Evolutionary conservation across 2,888 invertebrate species (phyloP).

Genomic region (Tenthredo amoena): DNA sequence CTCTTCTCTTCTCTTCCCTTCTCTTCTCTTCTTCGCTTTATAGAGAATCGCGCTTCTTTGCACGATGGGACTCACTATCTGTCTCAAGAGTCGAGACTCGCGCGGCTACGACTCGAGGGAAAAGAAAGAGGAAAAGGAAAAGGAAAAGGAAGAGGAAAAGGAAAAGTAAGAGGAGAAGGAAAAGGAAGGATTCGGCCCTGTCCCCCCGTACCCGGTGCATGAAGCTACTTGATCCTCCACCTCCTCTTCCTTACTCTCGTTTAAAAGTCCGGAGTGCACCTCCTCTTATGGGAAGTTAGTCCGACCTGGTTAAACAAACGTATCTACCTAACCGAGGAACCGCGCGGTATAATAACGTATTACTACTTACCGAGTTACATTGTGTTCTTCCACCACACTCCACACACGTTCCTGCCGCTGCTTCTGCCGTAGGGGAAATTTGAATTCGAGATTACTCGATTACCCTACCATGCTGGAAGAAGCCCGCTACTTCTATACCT

Average conservation of each 20-base stretch:
- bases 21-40: neutral
- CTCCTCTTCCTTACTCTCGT: conserved; percentile 19
- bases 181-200: conserved; percentile 14
- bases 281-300: conserved; percentile 59
- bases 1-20: neutral
- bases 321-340: neutral
- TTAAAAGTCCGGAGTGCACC: conserved; percentile 51
- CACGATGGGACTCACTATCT: conserved; percentile 43
- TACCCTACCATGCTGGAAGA: neutral
- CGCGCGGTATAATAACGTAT: conserved; percentile 20
- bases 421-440: neutral
- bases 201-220: neutral
- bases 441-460: conserved; percentile 40
- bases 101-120: neutral
- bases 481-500: neutral
- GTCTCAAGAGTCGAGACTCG: conserved; percentile 35
- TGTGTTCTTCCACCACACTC: conserved; percentile 24
- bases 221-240: neutral
- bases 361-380: conserved; percentile 40
- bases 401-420: neutral
- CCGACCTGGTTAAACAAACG: neutral
- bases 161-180: neutral
- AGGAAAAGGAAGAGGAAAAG: neutral
- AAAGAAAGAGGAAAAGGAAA: conserved; percentile 8
- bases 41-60: conserved; percentile 15